These are phyloP conservation scores for Neoscelio sp. DNA, from an alignment of 2,888 invertebrate genomes.

Conservation along the genomic window DNA sequence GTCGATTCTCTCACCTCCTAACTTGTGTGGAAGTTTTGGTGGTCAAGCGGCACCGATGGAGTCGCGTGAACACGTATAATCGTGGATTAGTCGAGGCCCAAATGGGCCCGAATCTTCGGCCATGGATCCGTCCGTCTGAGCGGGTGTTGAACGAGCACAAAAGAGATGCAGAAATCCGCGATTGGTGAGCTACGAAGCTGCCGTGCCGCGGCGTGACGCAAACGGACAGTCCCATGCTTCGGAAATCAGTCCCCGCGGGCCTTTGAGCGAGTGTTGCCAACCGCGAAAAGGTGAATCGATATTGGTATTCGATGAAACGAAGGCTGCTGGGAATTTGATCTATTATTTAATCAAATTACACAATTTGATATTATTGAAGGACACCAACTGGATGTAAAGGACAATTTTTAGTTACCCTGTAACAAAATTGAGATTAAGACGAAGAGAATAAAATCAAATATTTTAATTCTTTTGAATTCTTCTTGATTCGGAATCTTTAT, in stretches of 20 bases:
- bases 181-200: constrained; percentile 37
- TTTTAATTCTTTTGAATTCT: too few relatives aligned
- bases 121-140: constrained; percentile 4
- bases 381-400: too few relatives aligned
- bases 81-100: background rate
- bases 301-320: too few relatives aligned
- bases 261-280: constrained; percentile 35
- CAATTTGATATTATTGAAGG: too few relatives aligned
- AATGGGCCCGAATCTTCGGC: constrained; percentile 16
- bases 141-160: constrained; percentile 3
- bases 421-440: too few relatives aligned
- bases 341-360: too few relatives aligned
- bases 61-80: background rate
- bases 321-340: too few relatives aligned
- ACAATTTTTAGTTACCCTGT: too few relatives aligned
- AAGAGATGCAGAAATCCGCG: constrained; percentile 12
- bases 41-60: background rate
- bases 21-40: too few relatives aligned
- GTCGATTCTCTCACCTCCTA: constrained; percentile 15
- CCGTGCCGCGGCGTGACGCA: constrained; percentile 35
- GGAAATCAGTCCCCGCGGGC: constrained; percentile 2
- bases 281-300: too few relatives aligned
- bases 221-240: constrained; percentile 2
- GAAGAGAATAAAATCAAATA: too few relatives aligned
- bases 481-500: too few relatives aligned